Conservation (phyloP, 2,888 invertebrate species). For the Apodemia mormo region DNA sequence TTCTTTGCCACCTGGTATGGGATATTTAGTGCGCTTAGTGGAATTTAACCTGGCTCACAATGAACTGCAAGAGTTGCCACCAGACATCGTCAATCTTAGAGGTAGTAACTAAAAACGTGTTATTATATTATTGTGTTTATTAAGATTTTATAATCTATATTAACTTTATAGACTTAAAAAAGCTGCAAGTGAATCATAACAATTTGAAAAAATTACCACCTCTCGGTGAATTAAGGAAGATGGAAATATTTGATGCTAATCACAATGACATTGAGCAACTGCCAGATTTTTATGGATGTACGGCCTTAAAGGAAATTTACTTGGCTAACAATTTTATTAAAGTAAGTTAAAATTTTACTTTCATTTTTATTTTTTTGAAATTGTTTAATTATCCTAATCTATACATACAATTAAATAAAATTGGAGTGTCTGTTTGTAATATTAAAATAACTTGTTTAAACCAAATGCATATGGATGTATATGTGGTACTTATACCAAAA, state of each 20-base stretch:
- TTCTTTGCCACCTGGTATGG: slow-evolving; percentile 89
- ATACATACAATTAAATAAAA: no score
- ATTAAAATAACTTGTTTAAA: no score
- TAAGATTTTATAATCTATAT: slow-evolving; percentile 1
- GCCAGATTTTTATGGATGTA: slow-evolving; percentile 90
- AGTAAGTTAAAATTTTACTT: slow-evolving; percentile 60
- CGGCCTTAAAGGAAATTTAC: slow-evolving; percentile 89
- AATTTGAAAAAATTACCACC: slow-evolving; percentile 84
- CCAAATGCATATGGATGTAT: no score
- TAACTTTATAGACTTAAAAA: slow-evolving; percentile 82
- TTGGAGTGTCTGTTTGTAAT: no score
- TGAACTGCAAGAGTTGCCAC: slow-evolving; percentile 87
- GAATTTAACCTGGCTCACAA: slow-evolving; percentile 89
- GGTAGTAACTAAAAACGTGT: slow-evolving; percentile 73
- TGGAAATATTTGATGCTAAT: slow-evolving; percentile 89
- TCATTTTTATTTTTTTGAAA: neutral
- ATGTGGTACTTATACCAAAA: no score
- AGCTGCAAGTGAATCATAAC: slow-evolving; percentile 88
- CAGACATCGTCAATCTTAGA: slow-evolving; percentile 91
- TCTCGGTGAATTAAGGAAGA: slow-evolving; percentile 87
- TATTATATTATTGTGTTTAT: no score
- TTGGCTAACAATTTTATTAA: slow-evolving; percentile 91
- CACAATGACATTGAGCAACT: slow-evolving; percentile 90
- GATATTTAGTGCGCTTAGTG: slow-evolving; percentile 89
- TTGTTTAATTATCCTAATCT: no score